Evolutionary conservation across 2,113 vertebrate genomes (phyloP).

Genomic region (Pedetes capensis): DNA sequence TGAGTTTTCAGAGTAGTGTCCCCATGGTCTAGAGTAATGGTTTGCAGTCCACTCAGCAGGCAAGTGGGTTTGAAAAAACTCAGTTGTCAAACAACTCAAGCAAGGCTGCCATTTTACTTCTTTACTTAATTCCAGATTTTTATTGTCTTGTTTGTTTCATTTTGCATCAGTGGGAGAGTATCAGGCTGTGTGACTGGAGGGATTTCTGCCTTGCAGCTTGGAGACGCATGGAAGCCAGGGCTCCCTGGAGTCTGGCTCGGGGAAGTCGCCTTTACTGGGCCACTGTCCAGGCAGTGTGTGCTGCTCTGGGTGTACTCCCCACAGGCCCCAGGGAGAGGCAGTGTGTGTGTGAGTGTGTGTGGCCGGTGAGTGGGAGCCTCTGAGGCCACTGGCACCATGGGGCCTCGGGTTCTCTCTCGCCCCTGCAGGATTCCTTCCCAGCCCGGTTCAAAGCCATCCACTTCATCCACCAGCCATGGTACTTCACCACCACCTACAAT

Average conservation of each 20-base stretch:
- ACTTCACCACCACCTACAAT: slow-evolving; percentile 98
- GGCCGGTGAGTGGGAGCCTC: background rate
- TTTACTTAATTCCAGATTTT: background rate
- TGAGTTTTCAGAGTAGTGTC: background rate
- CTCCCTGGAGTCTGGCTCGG: background rate
- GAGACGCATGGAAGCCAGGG: background rate
- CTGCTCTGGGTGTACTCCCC: too few relatives aligned
- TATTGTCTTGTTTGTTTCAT: background rate
- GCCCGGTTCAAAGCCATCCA: slow-evolving; percentile 97
- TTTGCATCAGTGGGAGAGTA: background rate
- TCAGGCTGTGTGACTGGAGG: background rate
- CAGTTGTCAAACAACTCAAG: background rate
- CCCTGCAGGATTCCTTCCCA: slow-evolving; percentile 94
- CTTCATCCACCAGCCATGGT: slow-evolving; percentile 98
- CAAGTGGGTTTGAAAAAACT: background rate
- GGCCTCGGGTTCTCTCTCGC: background rate
- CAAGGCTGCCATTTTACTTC: background rate
- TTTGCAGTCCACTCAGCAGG: background rate
- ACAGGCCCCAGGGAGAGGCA: too few relatives aligned
- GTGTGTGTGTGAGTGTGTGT: background rate
- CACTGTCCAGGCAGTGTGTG: background rate
- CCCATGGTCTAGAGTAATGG: background rate
- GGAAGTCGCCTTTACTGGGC: background rate
- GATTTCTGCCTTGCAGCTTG: background rate
- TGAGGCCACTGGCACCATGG: background rate